Percentiles rank a stretch among this genome's conserved stretches.
Evolutionary conservation across 2,797 vertebrate genomes (phyloP).

Genomic region (Novumbra hubbsi): DNA sequence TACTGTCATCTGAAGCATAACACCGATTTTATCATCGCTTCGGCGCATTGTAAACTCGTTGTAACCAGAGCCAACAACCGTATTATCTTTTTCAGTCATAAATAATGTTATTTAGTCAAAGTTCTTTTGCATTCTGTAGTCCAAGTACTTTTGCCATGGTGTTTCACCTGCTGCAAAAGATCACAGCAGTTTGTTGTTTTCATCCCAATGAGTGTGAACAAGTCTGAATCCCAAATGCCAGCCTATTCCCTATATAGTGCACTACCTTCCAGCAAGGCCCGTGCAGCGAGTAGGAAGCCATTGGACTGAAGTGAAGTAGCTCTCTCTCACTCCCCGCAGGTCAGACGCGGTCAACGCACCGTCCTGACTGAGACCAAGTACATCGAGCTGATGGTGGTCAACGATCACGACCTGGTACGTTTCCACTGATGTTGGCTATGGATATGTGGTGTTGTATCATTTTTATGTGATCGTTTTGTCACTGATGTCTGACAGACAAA

Average conservation of each 20-base stretch:
- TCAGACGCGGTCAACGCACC: constrained; percentile 82
- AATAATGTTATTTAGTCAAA: constrained; percentile 28
- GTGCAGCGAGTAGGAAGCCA: neutral
- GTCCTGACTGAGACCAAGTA: constrained; percentile 97
- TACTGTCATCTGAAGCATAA: constrained; percentile 2
- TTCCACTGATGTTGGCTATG: neutral
- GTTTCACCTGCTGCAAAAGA: constrained; percentile 40
- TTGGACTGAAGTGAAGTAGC: constrained; percentile 24
- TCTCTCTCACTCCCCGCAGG: constrained; percentile 66
- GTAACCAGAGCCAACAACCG: neutral
- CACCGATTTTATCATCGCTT: constrained; percentile 18
- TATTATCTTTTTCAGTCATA: constrained; percentile 9
- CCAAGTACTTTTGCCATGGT: constrained; percentile 52
- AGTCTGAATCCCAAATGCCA: neutral
- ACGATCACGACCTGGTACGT: constrained; percentile 89
- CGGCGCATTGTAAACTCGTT: too few relatives aligned
- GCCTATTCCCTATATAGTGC: neutral
- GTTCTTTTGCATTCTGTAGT: constrained; percentile 48
- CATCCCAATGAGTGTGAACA: constrained; percentile 28
- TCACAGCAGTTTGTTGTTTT: constrained; percentile 6
- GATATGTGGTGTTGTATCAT: too few relatives aligned
- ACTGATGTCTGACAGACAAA: neutral
- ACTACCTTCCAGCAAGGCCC: neutral
- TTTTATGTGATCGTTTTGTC: too few relatives aligned
- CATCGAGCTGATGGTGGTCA: constrained; percentile 92